Evolutionary conservation across 1,140 invertebrate species (phyloP), one percentile per base, ranked within the genome.

Genomic region (Oreohelix idahoensis): DNA sequence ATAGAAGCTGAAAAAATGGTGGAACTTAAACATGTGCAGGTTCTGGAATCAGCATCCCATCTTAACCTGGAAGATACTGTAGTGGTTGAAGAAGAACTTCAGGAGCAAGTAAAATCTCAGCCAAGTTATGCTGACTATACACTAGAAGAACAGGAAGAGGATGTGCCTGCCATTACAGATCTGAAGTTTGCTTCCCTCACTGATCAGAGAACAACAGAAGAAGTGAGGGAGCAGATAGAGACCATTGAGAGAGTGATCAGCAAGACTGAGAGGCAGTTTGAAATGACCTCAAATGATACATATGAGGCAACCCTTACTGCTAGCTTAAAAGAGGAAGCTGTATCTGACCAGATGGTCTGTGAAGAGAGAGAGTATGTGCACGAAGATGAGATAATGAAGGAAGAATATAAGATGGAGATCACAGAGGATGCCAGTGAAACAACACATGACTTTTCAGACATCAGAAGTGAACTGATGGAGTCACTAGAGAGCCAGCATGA

Each of bases 201-300:
- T 20, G 76, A 79, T 51, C 51, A 45, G 20, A 20, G 15, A 29
- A 63, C 76, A 5, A 29, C 26, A 36, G 76, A 36, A 36, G 15
- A 51, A 17, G 76, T 63, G 11, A 79, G 35, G 36, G 76, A 51
- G 36, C 49, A 79, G 51, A 39, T 79, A 17, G 76, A 79, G 29
- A 36, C 49, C 20, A 79, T 79, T 58, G 76, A 79, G 76, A n/a
- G 58, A 39, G 76, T 79, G 13, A 35, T 79, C 29, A 36, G 35
- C 2, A 38, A 63, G 4, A 79, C 58, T 15, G 76, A 79, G 23
- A 15, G 36, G 4, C 5, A 29, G 4, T 77, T 36, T 32, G 45
- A 77, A 15, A 8, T 74, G 45, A 49, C 45, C 45, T 49, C 45
- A 23, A 35, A n/a, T 29, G 26, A 17, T 11, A 49, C 17, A 17